Base-by-base conservation (phyloP, 2,888 invertebrate genomes). In the Plagodis pulveraria region DNA sequence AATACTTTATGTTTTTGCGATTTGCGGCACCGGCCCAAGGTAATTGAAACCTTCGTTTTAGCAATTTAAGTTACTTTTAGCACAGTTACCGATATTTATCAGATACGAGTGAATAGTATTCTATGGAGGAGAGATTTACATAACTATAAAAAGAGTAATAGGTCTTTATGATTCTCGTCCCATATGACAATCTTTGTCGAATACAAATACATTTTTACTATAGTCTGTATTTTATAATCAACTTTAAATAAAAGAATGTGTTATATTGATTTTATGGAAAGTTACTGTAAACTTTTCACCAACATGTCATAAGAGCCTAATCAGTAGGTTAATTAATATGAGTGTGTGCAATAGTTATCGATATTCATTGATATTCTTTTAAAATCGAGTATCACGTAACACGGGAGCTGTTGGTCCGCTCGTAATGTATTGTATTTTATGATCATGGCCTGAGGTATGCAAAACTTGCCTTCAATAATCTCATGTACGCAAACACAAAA, bases 351-450 rank as follows among this genome's bases (percentile, higher is more conserved):
- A 75, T 72, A 73, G 71, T 72, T 74, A 74, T 76, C 70, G 72
- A 76, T 74, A 79, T 80, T 78, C 79, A 80, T 82, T 80, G 78
- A 78, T 80, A 78, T 81, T 78, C 72, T 81, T 83, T 80, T 80
- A 81, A 77, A 82, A 72, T 70, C 76, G 65, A 77, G 77, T 80
- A 81, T 81, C 81, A 88, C 89, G 89, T 89, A 89, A 89, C 82
- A 80, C 90, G 77, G 90, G 79, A 89, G 90, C 85, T 73, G 71
- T 71, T 76, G 78, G 77, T 71, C 76, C 62, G 80, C 80, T 86
- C 87, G 80, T 89, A 86, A 89, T 85, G 85, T 87, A 81, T 85
- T 85, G 84, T 86, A 86, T 85, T 89, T 89, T 89, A 89, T 84
- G 79, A 76, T 78, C 81, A 77, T 81, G 87, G 86, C 86, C 84